Base-by-base conservation (phyloP, 2,888 invertebrate genomes). In the Thyatira batis region DNA sequence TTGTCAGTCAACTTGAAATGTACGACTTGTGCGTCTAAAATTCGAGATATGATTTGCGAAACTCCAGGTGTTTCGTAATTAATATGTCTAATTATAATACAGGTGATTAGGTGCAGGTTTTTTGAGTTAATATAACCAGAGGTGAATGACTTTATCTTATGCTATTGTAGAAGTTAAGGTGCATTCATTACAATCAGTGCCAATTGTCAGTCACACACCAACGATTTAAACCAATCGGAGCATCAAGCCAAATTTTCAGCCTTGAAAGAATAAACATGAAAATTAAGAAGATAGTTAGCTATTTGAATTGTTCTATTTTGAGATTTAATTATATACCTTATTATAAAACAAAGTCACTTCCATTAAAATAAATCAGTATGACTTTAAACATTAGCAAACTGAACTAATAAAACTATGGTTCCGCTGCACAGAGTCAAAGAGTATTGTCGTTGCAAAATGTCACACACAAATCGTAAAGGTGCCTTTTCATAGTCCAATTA, bases 1-100 rank as follows among this genome's bases (percentile, higher is more conserved):
- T 76, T 84, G 85, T 84, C 84, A 82, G 76, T 84, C 80, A 83
- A 52, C 70, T 67, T 78, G 77, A 78, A 76, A 74, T 64, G 56
- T 61, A 67, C 55, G 60, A 64, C 55, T 55, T 61, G 56, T 58
- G 62, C 67, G 67, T 68, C 68, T 69, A 65, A 65, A 64, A 50
- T 64, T 58, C 52, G 56, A 55, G 57, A 63, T 54, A 54, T 54
- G 53, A 59, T 69, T 66, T 64, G 57, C 64, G 61, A 61, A 63
- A 67, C 61, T 49, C 10, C 33, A 46, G 13, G 23, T 64, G 56
- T 52, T 60, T 28, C 48, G 64, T 58, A 65, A 62, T 62, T 65
- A 61, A 58, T 60, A 50, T 54, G 57, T 17, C 27, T 51, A 30
- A 33, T 17, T 45, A 51, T 51, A 45, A 28, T n/a, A 56, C 49